Conservation (phyloP, 2,113 vertebrate genomes). For the Arvicanthis niloticus region DNA sequence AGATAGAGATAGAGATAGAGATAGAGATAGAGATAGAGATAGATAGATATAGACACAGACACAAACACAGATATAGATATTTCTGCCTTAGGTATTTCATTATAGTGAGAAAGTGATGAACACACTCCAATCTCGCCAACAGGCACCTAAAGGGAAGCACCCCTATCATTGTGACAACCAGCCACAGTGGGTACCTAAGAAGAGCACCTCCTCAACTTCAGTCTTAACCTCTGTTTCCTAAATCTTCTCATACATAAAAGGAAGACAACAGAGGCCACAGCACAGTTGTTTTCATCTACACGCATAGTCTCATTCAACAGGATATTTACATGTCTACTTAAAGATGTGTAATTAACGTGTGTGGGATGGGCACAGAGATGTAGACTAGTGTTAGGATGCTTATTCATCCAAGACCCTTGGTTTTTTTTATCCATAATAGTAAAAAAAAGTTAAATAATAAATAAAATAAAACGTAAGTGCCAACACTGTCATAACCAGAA, state of each 20-base stretch:
- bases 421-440: neutral
- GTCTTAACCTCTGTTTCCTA: neutral
- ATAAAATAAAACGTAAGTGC: neutral
- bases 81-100: neutral
- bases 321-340: neutral
- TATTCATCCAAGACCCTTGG: neutral
- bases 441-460: neutral
- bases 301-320: neutral
- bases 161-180: neutral
- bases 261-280: neutral
- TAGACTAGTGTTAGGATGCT: neutral
- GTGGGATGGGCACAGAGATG: neutral
- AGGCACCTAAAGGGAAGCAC: neutral
- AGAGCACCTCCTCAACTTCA: neutral
- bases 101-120: neutral
- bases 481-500: neutral
- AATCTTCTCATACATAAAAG: neutral
- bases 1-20: neutral
- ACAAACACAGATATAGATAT: too few relatives aligned
- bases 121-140: neutral
- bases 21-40: too few relatives aligned
- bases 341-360: neutral
- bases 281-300: neutral
- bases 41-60: too few relatives aligned
- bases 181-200: neutral